These are phyloP conservation scores for Belgica antarctica DNA, from an alignment of 2,888 invertebrate genomes.

Conservation along the genomic window DNA sequence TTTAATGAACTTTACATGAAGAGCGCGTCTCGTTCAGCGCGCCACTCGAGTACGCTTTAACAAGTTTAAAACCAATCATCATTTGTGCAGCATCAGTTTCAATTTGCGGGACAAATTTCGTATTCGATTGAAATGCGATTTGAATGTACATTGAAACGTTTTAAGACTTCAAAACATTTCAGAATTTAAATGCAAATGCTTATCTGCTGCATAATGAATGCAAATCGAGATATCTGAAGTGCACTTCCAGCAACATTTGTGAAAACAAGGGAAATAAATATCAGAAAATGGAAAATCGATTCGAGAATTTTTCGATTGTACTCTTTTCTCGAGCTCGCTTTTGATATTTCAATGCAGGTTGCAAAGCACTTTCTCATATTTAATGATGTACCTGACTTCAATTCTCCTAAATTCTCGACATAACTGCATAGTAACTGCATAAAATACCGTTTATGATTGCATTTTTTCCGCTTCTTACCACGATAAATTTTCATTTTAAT, in stretches of 20 bases:
- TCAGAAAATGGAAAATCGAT: conserved; percentile 26
- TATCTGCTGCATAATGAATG: conserved; percentile 26
- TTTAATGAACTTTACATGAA: neutral
- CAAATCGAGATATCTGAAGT: neutral
- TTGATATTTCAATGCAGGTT: too few relatives aligned
- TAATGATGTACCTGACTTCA: conserved; percentile 2
- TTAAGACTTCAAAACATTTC: neutral
- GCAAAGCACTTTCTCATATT: neutral
- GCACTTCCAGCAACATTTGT: neutral
- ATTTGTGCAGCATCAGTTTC: conserved; percentile 1
- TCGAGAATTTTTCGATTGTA: neutral
- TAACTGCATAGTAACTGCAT: neutral
- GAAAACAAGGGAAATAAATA: neutral
- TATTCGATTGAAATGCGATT: neutral
- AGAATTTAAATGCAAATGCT: conserved; percentile 11
- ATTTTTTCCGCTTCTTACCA: neutral
- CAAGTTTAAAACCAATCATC: neutral
- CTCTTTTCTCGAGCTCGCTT: neutral
- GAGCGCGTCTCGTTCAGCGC: neutral
- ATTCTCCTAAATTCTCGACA: neutral
- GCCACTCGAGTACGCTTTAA: neutral
- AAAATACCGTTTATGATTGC: neutral
- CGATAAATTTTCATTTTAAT: conserved; percentile 9
- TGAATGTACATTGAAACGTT: neutral
- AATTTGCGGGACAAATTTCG: neutral